Evolutionary conservation across 2,113 vertebrate species (phyloP).

Genomic region (Puffinus mauretanicus): DNA sequence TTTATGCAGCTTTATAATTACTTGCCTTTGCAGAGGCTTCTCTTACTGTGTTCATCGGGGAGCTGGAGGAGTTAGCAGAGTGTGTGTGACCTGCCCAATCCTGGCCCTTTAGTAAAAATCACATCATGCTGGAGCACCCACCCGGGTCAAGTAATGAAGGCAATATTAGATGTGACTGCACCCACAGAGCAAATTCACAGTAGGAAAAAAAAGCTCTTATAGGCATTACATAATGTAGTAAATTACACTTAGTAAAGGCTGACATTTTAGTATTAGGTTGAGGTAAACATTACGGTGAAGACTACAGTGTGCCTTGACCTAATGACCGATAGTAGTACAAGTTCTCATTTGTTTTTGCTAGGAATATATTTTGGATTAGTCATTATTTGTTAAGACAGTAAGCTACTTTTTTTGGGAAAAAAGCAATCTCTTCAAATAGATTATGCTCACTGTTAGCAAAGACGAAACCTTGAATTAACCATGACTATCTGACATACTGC

Average conservation of each 20-base stretch:
- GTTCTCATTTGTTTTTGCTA: background rate
- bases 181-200: background rate
- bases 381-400: background rate
- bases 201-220: background rate
- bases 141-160: background rate
- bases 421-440: background rate
- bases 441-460: background rate
- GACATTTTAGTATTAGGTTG: background rate
- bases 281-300: background rate
- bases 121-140: background rate
- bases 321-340: background rate
- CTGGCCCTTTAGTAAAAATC: background rate
- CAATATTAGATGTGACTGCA: background rate
- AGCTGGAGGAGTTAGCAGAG: background rate
- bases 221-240: background rate
- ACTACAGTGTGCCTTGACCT: background rate
- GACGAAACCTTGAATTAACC: background rate
- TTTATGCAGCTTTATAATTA: background rate
- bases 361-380: background rate
- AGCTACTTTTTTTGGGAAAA: background rate
- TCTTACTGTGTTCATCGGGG: background rate
- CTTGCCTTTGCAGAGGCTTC: background rate
- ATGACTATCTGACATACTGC: background rate
- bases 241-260: background rate
- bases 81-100: background rate